Percentiles rank a stretch among this genome's conserved stretches.
Conservation (phyloP, 2,113 vertebrate species). For the Ophiodon elongatus region DNA sequence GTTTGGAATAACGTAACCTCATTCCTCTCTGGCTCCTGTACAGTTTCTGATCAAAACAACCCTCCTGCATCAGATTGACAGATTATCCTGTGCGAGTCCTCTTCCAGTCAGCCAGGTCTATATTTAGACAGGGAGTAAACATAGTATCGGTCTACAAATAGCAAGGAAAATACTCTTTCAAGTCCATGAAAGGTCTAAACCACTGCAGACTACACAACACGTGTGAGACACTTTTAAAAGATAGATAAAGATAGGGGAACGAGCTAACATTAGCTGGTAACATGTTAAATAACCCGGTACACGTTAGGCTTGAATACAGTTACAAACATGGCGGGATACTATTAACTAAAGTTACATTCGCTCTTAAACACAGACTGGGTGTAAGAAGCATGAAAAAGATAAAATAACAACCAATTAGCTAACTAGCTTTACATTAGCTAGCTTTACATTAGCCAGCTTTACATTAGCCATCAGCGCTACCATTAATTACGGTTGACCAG, state of each 20-base stretch:
- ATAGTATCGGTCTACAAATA: constrained; percentile 52
- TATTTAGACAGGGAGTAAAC: constrained; percentile 62
- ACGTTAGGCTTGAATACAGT: neutral
- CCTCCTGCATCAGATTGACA: constrained; percentile 13
- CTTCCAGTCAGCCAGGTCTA: constrained; percentile 26
- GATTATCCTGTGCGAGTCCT: constrained; percentile 33
- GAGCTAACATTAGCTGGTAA: neutral
- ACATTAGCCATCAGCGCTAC: neutral
- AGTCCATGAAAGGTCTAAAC: constrained; percentile 34
- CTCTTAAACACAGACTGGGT: neutral
- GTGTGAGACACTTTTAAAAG: too few relatives aligned
- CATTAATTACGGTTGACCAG: neutral
- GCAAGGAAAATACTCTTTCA: constrained; percentile 38
- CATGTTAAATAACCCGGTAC: neutral
- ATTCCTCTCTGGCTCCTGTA: constrained; percentile 32
- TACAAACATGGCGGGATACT: neutral
- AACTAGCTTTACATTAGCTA: neutral
- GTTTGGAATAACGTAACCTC: constrained; percentile 27
- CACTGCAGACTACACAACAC: neutral
- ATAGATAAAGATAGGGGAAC: neutral
- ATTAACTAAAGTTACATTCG: too few relatives aligned
- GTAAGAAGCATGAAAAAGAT: too few relatives aligned
- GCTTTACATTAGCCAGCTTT: too few relatives aligned
- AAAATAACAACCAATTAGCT: neutral
- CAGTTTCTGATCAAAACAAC: constrained; percentile 28